Evolutionary conservation across 2,888 invertebrate species (phyloP), one percentile per base, ranked within the genome.

Genomic region (Anthrax anthrax): DNA sequence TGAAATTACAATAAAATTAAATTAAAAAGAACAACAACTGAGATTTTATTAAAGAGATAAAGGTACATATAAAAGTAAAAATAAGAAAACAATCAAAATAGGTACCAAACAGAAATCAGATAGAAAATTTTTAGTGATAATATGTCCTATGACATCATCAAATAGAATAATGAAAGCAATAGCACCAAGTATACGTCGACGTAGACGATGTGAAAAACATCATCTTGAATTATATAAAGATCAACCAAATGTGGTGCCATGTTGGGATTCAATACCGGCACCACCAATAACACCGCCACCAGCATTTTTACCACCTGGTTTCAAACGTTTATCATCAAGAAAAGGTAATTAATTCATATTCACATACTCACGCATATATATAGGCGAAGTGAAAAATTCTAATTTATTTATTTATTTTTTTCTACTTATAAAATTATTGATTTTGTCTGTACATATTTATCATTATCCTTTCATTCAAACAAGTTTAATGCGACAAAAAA

Each of bases 261-360:
- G 65, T 52, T 76, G 75, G 74, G 75, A 76, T 55, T 63, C 69
- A 8, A 54, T 66, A 44, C 69, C 69, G 43, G 76, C 73, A 51
- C 72, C 76, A 27, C 79, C 80, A 27, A 80, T 80, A 53, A 80
- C 80, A 29, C 80, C 80, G 23, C 81, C 80, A 16, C 78, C 80
- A 10, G 78, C 78, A 47, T 80, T 80, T 58, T 66, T 77, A 44
- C 75, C 77, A 4, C 74, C 75, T 19, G 77, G 76, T 38, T 77
- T 77, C 57, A 74, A 72, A 55, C 58, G 65, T 18, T 55, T 60
- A 32, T 56, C 60, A 32, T 59, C 62, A 52, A 59, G 58, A 39
- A 60, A 57, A 50, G 61, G 60, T 52, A 50, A 58, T 6, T 23
- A 23, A n/a, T n/a, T n/a, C n/a, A n/a, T n/a, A n/a, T n/a, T n/a